These are phyloP conservation scores for Unio pictorum DNA, from an alignment of 2,888 invertebrate species.

Conservation along the genomic window DNA sequence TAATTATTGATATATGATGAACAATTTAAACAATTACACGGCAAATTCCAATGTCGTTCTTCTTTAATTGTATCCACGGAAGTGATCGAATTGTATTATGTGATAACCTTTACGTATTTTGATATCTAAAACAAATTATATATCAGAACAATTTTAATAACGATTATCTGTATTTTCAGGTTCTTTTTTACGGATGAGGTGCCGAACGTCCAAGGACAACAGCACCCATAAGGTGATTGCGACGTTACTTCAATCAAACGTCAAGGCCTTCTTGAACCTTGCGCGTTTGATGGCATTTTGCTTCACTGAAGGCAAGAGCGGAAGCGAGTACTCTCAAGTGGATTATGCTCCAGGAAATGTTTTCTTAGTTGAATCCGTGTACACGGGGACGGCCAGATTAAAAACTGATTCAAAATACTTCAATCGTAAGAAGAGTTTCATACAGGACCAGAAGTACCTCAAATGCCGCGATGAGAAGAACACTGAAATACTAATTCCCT, in stretches of 20 bases:
- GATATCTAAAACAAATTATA: no score
- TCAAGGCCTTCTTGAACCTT: constrained; percentile 55
- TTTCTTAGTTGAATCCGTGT: constrained; percentile 47
- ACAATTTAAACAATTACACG: no score
- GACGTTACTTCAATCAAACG: constrained; percentile 37
- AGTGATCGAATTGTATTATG: no score
- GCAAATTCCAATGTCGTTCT: no score
- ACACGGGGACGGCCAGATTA: constrained; percentile 33
- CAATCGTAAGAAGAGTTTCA: constrained; percentile 23
- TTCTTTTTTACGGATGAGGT: constrained; percentile 50
- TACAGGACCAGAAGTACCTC: constrained; percentile 38
- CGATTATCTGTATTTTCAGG: constrained; percentile 34
- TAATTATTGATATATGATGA: no score
- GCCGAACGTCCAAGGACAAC: constrained; percentile 56
- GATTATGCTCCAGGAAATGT: constrained; percentile 57
- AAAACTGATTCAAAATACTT: constrained; percentile 34
- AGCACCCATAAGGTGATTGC: constrained; percentile 43
- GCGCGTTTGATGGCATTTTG: constrained; percentile 47
- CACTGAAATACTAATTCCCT: constrained; percentile 43
- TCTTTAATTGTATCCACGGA: no score
- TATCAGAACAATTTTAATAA: not conserved
- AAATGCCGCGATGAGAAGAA: constrained; percentile 56
- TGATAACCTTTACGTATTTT: no score
- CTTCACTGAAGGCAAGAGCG: constrained; percentile 23
- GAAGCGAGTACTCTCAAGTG: constrained; percentile 40